Evolutionary conservation across 2,888 invertebrate species (phyloP), one percentile per base, ranked within the genome.

Genomic region (Rhodophaea formosa): DNA sequence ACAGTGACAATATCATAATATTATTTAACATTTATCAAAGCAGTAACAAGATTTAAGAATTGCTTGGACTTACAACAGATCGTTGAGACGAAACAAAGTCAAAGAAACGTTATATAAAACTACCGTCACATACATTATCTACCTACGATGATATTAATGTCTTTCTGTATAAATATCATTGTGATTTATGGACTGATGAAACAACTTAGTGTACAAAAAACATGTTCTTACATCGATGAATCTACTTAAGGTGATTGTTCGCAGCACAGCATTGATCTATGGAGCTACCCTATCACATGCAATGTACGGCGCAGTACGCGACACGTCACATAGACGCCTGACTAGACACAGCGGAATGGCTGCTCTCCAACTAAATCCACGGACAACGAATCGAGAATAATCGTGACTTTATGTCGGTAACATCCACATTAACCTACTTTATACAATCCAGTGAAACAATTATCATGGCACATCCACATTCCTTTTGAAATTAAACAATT

Each of bases 351-450:
- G 69, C 76, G 79, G 82, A 83, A 81, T 80, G 81, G 65, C 73
- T 47, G 56, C 71, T 72, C 64, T 64, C 69, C 70, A 65, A 66
- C 65, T 59, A 62, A 62, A 63, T 63, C 57, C 64, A 65, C 69
- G 61, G 59, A 63, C 62, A 68, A 65, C 58, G 59, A 64, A 59
- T 64, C 59, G 59, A 59, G 59, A 59, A 61, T 70, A 66, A 68
- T 61, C 60, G 59, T 51, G n/a, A 65, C 61, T 70, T 71, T 74
- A 75, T 74, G 66, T 68, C 72, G 70, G 70, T 69, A 70, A 74
- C 72, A 63, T 74, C 57, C 72, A 79, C 77, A 75, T 83, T 85
- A 88, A 80, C 84, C 88, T 91, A 91, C 88, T 90, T 91, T 90
- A 86, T 91, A 91, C 89, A 91, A 82, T 82, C 77, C 81, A 78